phyloP scores from a whole-genome alignment of 2,888 invertebrate genomes.

The Lottia scabra region DNA sequence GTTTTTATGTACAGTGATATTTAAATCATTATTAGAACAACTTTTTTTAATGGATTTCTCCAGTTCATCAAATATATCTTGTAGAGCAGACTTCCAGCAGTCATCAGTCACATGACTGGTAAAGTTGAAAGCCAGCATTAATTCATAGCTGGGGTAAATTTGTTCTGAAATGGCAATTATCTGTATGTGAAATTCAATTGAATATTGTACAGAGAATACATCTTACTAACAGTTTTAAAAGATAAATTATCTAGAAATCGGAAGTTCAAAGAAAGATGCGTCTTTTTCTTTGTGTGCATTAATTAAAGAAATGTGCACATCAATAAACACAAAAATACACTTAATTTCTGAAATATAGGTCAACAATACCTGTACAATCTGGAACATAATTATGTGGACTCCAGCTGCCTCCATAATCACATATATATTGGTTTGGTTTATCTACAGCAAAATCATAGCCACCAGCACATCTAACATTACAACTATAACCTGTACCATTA shows the following conservation, averaged over 20 bases:
- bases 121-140: slow-evolving; percentile 26
- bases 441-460: slow-evolving; percentile 32
- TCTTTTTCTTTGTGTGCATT: too few species aligned
- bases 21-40: neutral
- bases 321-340: too few species aligned
- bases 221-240: too few species aligned
- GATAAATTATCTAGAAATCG: too few species aligned
- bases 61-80: slow-evolving; percentile 9
- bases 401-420: slow-evolving; percentile 40
- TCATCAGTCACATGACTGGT: slow-evolving; percentile 22
- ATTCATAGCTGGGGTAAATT: slow-evolving; percentile 30
- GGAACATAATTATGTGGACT: slow-evolving; percentile 39
- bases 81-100: slow-evolving; percentile 12
- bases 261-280: too few species aligned
- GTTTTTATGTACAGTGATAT: neutral
- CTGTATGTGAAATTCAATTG: too few species aligned
- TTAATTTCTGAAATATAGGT: too few species aligned
- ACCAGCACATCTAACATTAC: slow-evolving; percentile 32
- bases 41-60: neutral
- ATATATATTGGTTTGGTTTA: slow-evolving; percentile 37
- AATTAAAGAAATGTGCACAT: too few species aligned
- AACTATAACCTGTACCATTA: slow-evolving; percentile 27
- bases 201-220: too few species aligned
- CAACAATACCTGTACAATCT: slow-evolving; percentile 48
- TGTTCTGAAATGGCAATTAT: slow-evolving; percentile 21